Evolutionary conservation across 2,888 invertebrate genomes (phyloP), one percentile per base, ranked within the genome.

Genomic region (Pherbina coryleti): DNA sequence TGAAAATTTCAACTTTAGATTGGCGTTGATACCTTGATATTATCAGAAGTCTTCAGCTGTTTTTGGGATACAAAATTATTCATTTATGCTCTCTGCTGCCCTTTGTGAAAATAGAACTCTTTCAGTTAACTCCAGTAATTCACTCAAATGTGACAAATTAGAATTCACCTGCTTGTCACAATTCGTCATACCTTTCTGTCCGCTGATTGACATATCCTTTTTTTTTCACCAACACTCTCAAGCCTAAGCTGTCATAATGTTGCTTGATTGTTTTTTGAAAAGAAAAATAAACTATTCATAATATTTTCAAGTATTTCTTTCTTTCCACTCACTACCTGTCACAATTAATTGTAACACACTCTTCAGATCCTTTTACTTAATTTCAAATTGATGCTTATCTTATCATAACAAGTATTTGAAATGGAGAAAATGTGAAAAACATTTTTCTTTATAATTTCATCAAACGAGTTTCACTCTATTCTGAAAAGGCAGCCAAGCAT

Each of bases 111-210:
- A 60, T 60, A 2, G 7, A n/a, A 55, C 9, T 55, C 22, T 55
- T 55, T 22, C 28, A 9, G 2, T n/a, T 49, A 28, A 28, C 19
- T 71, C 8, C 19, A 72, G 19, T 17, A 74, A 74, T 51, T 57
- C 69, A 75, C 69, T 75, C 57, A 66, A 60, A 74, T 77, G 79
- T 78, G 76, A 79, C 79, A 78, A 79, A 79, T 79, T 79, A 71
- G 9, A 71, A 60, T 77, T 75, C 79, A 79, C 76, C 79, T 79
- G 79, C 69, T n/a, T 31, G 64, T 66, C 66, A 74, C 34, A 44
- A 51, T 74, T 49, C 55, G 51, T 66, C 53, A 67, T 60, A 69
- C 69, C 60, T 49, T 51, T 72, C 75, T 75, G 64, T 9, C 25
- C 55, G 53, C 53, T 72, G 72, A 71, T 9, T 62, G 70, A 62